Conservation (phyloP, 2,888 invertebrate species). For the Ctena decussata region DNA sequence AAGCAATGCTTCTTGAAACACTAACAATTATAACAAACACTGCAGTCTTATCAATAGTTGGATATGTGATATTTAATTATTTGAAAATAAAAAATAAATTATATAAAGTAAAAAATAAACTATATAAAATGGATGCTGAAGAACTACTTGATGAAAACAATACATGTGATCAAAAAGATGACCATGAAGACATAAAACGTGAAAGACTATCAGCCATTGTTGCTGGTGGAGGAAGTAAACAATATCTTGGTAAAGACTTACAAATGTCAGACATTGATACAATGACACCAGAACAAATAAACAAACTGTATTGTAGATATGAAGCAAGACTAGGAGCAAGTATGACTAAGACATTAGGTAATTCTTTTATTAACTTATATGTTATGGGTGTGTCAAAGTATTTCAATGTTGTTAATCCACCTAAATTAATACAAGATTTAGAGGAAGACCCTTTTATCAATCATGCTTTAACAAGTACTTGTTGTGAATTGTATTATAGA, state of each 20-base stretch:
- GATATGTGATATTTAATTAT: constrained; percentile 42
- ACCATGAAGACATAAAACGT: background rate
- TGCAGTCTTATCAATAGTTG: constrained; percentile 38
- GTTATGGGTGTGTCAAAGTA: constrained; percentile 31
- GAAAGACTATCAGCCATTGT: constrained; percentile 30
- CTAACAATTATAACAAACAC: too few relatives aligned
- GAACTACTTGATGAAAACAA: constrained; percentile 36
- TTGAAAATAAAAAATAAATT: constrained; percentile 41
- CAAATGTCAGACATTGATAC: constrained; percentile 39
- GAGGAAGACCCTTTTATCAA: constrained; percentile 43
- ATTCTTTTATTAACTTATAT: constrained; percentile 45
- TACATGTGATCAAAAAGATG: constrained; percentile 25
- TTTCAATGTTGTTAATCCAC: constrained; percentile 32
- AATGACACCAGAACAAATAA: constrained; percentile 38
- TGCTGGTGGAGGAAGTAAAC: constrained; percentile 40
- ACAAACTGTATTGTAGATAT: constrained; percentile 47
- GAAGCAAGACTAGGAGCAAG: constrained; percentile 39
- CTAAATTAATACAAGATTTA: constrained; percentile 48
- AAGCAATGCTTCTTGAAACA: too few relatives aligned
- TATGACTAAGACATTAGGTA: constrained; percentile 33
- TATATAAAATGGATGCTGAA: constrained; percentile 48
- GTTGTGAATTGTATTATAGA: background rate
- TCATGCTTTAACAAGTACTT: background rate
- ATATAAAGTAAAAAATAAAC: constrained; percentile 40
- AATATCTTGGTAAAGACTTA: constrained; percentile 44